Percentiles rank a stretch among this genome's conserved stretches.
These are phyloP conservation scores for Grammomys surdaster DNA, from an alignment of 2,113 vertebrate species.

Conservation along the genomic window DNA sequence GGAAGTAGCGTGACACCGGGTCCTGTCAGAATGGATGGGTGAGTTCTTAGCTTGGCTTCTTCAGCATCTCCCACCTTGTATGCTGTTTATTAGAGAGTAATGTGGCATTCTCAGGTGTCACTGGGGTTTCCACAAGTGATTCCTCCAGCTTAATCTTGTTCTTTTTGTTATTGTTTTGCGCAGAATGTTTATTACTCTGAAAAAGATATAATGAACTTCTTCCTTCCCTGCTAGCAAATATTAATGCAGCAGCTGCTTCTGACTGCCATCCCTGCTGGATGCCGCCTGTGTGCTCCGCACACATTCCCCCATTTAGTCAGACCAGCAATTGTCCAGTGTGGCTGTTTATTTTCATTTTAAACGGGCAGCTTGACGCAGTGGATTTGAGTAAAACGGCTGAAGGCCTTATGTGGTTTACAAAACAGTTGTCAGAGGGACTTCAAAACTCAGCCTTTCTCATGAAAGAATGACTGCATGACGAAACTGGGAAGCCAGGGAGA, in stretches of 20 bases:
- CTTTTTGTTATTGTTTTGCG: background rate
- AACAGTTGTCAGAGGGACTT: conserved; percentile 28
- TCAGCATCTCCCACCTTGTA: background rate
- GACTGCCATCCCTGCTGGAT: background rate
- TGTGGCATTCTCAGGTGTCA: background rate
- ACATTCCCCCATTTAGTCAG: background rate
- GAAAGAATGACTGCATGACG: background rate
- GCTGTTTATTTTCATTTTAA: conserved; percentile 58
- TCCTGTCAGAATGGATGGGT: background rate
- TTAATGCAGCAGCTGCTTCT: background rate
- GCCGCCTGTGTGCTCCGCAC: conserved; percentile 8
- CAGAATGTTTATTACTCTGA: background rate
- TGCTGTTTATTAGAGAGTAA: background rate
- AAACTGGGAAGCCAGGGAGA: no score
- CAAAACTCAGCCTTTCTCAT: background rate
- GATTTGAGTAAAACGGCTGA: conserved; percentile 49
- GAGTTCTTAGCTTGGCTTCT: background rate
- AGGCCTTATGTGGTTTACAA: background rate
- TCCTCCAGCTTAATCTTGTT: conserved; percentile 7
- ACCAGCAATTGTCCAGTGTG: background rate
- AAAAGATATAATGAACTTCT: background rate
- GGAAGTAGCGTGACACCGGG: background rate
- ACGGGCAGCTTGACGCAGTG: conserved; percentile 19
- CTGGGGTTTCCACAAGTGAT: conserved; percentile 23
- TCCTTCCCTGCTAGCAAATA: background rate